These are phyloP conservation scores for Misgurnus anguillicaudatus DNA, from an alignment of 2,113 vertebrate genomes.

Conservation along the genomic window DNA sequence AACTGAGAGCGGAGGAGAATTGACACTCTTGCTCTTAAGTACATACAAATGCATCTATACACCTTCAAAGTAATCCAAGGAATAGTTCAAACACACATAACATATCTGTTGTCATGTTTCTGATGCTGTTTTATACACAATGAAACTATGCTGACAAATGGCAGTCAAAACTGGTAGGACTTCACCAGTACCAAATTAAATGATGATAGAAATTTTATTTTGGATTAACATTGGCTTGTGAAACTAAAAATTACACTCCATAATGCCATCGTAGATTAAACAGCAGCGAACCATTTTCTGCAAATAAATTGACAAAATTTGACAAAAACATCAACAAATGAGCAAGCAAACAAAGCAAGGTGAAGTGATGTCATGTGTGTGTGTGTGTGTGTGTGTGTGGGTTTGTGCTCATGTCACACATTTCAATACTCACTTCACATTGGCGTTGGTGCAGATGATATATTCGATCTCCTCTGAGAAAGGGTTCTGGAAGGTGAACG, in stretches of 20 bases:
- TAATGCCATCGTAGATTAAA: not conserved
- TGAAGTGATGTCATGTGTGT: not conserved
- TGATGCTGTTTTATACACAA: too few species aligned
- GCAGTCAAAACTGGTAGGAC: too few species aligned
- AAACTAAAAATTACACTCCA: not conserved
- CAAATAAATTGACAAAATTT: not conserved
- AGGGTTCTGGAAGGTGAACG: constrained; percentile 98
- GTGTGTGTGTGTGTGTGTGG: not conserved
- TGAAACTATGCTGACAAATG: too few species aligned
- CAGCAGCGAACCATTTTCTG: not conserved
- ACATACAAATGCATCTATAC: not conserved
- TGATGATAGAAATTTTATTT: too few species aligned
- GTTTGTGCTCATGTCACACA: not conserved
- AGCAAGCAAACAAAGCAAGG: too few species aligned
- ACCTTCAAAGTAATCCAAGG: not conserved
- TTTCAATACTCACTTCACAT: constrained; percentile 88
- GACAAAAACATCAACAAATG: too few species aligned
- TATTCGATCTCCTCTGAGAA: constrained; percentile 99
- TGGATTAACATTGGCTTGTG: not conserved
- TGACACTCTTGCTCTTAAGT: constrained; percentile 5
- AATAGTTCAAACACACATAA: not conserved
- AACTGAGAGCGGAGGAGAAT: constrained; percentile 11
- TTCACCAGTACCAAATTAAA: too few species aligned
- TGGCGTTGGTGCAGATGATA: constrained; percentile 98
- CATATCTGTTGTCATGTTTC: too few species aligned